A percentile compares a stretch with the other conserved stretches of the same genome.
Evolutionary conservation across 2,888 invertebrate species (phyloP).

Genomic region (Euzophera pinguis): DNA sequence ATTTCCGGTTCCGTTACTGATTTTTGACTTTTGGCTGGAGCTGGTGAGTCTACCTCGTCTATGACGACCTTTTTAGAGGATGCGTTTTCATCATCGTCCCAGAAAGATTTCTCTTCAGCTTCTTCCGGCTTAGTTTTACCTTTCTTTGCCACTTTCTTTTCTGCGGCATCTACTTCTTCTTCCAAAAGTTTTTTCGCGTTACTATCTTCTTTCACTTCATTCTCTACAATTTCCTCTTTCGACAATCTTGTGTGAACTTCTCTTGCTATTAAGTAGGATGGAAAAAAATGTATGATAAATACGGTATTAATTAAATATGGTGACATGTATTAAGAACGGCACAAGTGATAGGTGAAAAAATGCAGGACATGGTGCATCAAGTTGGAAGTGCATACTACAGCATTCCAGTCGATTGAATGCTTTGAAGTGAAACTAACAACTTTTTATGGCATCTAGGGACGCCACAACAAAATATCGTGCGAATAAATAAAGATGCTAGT

Average conservation of each 20-base stretch:
- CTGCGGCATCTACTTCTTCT: slow-evolving; percentile 31
- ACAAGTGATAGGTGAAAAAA: slow-evolving; percentile 50
- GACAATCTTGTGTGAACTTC: slow-evolving; percentile 73
- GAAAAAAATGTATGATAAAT: slow-evolving; percentile 20
- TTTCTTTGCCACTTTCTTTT: slow-evolving; percentile 44
- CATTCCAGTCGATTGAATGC: slow-evolving; percentile 71
- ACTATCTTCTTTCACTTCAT: slow-evolving; percentile 64
- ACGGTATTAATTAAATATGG: slow-evolving; percentile 24
- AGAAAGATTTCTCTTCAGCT: slow-evolving; percentile 39
- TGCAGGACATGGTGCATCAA: slow-evolving; percentile 33
- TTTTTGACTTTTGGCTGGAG: slow-evolving; percentile 38
- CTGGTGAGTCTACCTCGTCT: slow-evolving; percentile 34
- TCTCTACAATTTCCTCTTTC: slow-evolving; percentile 71
- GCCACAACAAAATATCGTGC: slow-evolving; percentile 61
- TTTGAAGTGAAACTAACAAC: slow-evolving; percentile 47
- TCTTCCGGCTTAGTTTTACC: slow-evolving; percentile 48
- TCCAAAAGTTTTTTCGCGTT: slow-evolving; percentile 43
- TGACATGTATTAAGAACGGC: slow-evolving; percentile 48
- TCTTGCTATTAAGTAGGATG: slow-evolving; percentile 61
- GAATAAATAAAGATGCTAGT: slow-evolving; percentile 35
- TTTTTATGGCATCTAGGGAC: slow-evolving; percentile 53
- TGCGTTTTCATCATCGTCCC: slow-evolving; percentile 33
- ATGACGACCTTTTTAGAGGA: slow-evolving; percentile 30
- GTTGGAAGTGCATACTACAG: slow-evolving; percentile 46
- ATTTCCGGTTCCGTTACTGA: slow-evolving; percentile 49